phyloP scores from a whole-genome alignment of 2,113 vertebrate genomes.

The Peucedramus taeniatus region DNA sequence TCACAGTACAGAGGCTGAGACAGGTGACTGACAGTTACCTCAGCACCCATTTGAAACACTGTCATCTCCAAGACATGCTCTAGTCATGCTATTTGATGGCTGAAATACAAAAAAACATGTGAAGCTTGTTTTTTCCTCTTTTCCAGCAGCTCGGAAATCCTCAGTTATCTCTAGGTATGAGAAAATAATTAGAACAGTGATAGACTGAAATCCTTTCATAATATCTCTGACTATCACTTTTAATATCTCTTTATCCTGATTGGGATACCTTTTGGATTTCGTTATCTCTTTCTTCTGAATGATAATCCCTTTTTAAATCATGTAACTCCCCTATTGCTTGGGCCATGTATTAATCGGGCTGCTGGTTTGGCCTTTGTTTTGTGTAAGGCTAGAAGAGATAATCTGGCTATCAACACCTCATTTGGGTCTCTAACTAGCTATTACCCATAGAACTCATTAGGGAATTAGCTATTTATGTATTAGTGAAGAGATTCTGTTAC shows the following conservation, averaged over 20 bases:
- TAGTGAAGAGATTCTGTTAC: background rate
- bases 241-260: background rate
- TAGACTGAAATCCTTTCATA: background rate
- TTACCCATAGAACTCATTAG: background rate
- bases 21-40: background rate
- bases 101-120: fast-evolving
- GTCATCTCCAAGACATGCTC: background rate
- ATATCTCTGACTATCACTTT: background rate
- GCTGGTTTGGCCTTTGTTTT: slow-evolving; percentile 19
- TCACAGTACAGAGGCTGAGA: background rate
- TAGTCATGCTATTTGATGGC: background rate
- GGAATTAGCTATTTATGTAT: slow-evolving; percentile 3
- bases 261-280: background rate
- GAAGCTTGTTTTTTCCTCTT: background rate
- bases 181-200: background rate
- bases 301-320: background rate
- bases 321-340: background rate
- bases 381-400: background rate
- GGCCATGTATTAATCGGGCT: background rate
- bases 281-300: background rate
- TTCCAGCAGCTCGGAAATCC: background rate
- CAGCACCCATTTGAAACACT: background rate
- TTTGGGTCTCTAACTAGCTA: slow-evolving; percentile 7
- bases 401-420: background rate
- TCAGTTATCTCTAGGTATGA: background rate